Conservation (phyloP, 2,113 vertebrate genomes). For the Orientallactaga bullata region DNA sequence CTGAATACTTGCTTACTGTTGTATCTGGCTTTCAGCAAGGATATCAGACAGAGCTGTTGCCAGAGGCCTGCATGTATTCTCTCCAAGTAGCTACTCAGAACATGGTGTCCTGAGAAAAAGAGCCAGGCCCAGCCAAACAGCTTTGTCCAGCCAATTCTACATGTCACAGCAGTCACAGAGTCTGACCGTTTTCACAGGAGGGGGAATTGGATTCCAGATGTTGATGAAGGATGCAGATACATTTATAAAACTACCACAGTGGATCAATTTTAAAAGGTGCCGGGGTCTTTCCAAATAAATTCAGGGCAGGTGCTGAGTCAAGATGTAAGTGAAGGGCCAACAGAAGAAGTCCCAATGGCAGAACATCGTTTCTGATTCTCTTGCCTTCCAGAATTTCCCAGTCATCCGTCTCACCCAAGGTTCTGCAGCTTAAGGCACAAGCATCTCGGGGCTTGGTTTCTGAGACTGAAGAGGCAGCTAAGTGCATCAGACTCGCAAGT, state of each 20-base stretch:
- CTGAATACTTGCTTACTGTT: neutral
- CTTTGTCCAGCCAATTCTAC: neutral
- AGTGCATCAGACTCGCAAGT: neutral
- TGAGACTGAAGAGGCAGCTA: slow-evolving; percentile 12
- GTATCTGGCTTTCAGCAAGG: neutral
- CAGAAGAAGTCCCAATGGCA: neutral
- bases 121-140: neutral
- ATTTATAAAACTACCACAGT: neutral
- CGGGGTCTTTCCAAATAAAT: neutral
- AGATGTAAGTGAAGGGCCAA: neutral
- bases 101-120: neutral
- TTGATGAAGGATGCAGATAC: neutral
- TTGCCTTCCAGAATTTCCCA: neutral
- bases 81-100: neutral
- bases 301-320: neutral
- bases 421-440: neutral
- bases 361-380: slow-evolving; percentile 17
- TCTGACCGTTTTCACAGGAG: neutral
- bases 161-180: slow-evolving; percentile 24
- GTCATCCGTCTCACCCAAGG: neutral
- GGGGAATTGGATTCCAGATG: neutral
- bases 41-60: neutral
- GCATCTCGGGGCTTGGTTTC: neutral
- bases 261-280: slow-evolving; percentile 15
- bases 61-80: neutral